Conservation (phyloP, 2,797 vertebrate species). For the Liparis tanakae region DNA sequence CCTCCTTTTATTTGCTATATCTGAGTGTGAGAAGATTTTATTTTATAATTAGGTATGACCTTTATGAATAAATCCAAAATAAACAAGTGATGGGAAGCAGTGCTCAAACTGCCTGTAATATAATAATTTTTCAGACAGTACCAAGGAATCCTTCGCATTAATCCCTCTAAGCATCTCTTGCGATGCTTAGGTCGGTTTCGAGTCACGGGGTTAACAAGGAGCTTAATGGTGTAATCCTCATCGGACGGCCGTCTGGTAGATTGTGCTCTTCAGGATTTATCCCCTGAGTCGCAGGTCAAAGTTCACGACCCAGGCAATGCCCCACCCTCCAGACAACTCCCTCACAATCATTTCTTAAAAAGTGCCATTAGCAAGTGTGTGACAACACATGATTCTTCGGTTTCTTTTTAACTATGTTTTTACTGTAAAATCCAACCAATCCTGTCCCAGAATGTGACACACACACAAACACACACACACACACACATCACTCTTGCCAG, state of each 20-base stretch:
- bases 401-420: constrained; percentile 31
- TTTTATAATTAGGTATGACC: constrained; percentile 19
- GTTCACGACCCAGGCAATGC: constrained; percentile 36
- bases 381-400: constrained; percentile 20
- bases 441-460: constrained; percentile 33
- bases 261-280: constrained; percentile 64
- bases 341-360: constrained; percentile 16
- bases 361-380: constrained; percentile 13
- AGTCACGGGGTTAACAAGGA: constrained; percentile 66
- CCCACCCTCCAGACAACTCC: neutral
- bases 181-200: constrained; percentile 49
- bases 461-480: too few species aligned
- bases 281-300: constrained; percentile 59
- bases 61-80: constrained; percentile 24
- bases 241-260: constrained; percentile 46
- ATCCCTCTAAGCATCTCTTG: constrained; percentile 33
- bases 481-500: constrained; percentile 7
- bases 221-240: constrained; percentile 73
- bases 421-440: constrained; percentile 41
- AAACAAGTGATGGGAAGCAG: constrained; percentile 19
- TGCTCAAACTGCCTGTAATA: constrained; percentile 7
- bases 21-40: constrained; percentile 38
- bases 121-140: constrained; percentile 27
- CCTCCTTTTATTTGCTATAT: constrained; percentile 34
- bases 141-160: constrained; percentile 24